Evolutionary conservation across 2,888 invertebrate species (phyloP).

Genomic region (Heteropelma amictum): DNA sequence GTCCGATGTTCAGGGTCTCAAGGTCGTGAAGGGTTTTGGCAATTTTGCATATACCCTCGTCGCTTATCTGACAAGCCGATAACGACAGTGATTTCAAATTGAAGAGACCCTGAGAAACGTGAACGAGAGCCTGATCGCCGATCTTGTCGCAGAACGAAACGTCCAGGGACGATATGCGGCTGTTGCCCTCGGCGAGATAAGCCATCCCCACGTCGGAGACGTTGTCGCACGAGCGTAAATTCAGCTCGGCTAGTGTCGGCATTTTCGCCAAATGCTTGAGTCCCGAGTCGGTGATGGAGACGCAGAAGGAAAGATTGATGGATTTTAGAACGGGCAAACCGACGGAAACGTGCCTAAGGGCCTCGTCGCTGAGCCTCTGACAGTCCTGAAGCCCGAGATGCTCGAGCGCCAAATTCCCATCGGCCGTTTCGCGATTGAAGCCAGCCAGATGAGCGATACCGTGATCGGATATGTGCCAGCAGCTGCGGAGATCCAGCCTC

Average conservation of each 20-base stretch:
- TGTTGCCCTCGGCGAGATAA: conserved; percentile 93
- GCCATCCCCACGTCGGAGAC: conserved; percentile 95
- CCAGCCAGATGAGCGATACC: conserved; percentile 93
- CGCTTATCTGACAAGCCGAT: conserved; percentile 94
- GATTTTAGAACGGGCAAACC: conserved; percentile 88
- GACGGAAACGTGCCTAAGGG: conserved; percentile 89
- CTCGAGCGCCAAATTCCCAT: conserved; percentile 88
- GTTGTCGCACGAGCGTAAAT: conserved; percentile 95
- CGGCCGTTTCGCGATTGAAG: conserved; percentile 82
- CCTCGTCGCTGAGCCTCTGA: conserved; percentile 95
- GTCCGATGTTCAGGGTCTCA: conserved; percentile 95
- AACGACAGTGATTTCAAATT: conserved; percentile 90
- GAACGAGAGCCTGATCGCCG: conserved; percentile 92
- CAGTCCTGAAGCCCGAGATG: conserved; percentile 95
- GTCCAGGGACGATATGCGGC: conserved; percentile 89
- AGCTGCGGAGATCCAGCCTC: conserved; percentile 92
- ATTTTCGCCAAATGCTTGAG: conserved; percentile 92
- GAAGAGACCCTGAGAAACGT: conserved; percentile 93
- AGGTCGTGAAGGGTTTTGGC: conserved; percentile 91
- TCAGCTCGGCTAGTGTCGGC: conserved; percentile 90
- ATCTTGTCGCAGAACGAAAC: conserved; percentile 98
- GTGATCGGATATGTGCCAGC: conserved; percentile 94
- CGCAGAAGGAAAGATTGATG: conserved; percentile 96
- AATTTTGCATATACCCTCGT: conserved; percentile 92
- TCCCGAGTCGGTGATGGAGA: conserved; percentile 95